Percentiles rank a stretch among this genome's conserved stretches.
phyloP scores from a whole-genome alignment of 2,888 invertebrate species.

The Spisula subtruncata region DNA sequence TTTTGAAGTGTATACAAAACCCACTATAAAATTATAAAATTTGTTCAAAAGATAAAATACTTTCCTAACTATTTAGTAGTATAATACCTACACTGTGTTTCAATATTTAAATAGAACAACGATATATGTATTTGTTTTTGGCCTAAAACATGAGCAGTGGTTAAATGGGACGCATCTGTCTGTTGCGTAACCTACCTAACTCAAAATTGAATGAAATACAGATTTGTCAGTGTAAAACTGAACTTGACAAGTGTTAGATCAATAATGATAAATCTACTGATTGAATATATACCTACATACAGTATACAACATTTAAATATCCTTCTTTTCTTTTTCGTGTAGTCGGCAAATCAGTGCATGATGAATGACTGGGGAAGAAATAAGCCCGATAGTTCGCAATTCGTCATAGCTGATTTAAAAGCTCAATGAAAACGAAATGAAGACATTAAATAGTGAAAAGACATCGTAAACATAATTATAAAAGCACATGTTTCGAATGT shows the following conservation, averaged over 20 bases:
- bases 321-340: not conserved
- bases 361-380: not conserved
- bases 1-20: too few relatives aligned
- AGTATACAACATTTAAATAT: not conserved
- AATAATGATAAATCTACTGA: not conserved
- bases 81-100: too few relatives aligned
- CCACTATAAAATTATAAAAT: too few relatives aligned
- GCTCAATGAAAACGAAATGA: slow-evolving; percentile 17
- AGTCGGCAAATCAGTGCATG: not conserved
- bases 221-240: not conserved
- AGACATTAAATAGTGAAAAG: not conserved
- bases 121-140: too few relatives aligned
- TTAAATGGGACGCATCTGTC: not conserved
- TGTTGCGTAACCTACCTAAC: not conserved
- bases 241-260: not conserved
- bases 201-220: not conserved
- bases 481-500: not conserved
- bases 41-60: too few relatives aligned
- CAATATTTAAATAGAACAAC: too few relatives aligned
- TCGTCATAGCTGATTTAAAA: not conserved
- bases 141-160: not conserved
- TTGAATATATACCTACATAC: not conserved
- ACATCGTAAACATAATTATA: not conserved
- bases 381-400: slow-evolving; percentile 7
- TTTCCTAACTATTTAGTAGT: too few relatives aligned